Percentiles rank a stretch among this genome's conserved stretches.
phyloP scores from a whole-genome alignment of 2,113 vertebrate species.

The Caloenas nicobarica region DNA sequence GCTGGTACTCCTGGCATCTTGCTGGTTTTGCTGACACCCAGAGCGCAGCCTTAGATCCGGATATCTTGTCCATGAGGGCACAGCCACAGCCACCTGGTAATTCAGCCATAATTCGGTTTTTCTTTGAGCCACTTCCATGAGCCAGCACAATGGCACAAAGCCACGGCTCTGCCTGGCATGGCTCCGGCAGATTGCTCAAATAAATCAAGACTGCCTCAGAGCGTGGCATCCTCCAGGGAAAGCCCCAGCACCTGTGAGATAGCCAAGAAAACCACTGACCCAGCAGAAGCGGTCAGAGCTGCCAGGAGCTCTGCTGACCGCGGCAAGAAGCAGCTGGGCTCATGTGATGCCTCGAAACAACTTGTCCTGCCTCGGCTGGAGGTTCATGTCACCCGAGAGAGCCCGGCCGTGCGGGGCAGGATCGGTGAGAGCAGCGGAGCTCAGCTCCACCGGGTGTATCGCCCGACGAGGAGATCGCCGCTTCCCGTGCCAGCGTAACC shows the following conservation, averaged over 20 bases:
- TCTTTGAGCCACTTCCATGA: neutral
- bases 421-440: neutral
- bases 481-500: neutral
- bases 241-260: neutral
- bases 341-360: neutral
- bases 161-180: neutral
- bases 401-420: neutral
- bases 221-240: neutral
- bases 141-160: neutral
- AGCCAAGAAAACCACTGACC: neutral
- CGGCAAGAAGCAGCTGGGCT: rapidly evolving
- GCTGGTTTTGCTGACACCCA: neutral
- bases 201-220: neutral
- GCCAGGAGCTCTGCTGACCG: neutral
- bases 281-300: neutral
- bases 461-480: neutral
- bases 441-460: neutral
- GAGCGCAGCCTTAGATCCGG: rapidly evolving
- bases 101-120: rapidly evolving
- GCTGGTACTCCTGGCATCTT: rapidly evolving
- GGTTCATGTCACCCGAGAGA: neutral
- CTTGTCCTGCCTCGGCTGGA: rapidly evolving
- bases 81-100: rapidly evolving
- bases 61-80: neutral
- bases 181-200: neutral